phyloP scores from a whole-genome alignment of 2,888 invertebrate genomes.

The Imbricaverruca yamaguchii region DNA sequence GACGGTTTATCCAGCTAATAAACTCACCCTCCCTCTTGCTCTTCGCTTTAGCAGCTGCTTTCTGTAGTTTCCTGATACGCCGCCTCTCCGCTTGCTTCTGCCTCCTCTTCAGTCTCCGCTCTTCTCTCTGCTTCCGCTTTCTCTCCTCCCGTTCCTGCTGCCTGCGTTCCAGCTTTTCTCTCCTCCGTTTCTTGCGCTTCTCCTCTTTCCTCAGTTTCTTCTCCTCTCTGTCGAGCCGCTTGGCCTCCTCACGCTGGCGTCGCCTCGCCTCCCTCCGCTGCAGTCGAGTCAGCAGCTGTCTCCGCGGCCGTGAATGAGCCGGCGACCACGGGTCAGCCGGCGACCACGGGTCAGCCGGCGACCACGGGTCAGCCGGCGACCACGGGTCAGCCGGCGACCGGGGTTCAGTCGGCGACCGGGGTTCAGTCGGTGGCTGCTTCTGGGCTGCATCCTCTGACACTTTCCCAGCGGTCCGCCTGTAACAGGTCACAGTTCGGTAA shows the following conservation, averaged over 20 bases:
- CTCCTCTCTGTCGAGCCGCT: background rate
- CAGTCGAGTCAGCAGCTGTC: background rate
- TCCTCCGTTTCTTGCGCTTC: background rate
- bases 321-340: background rate
- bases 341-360: too few relatives aligned
- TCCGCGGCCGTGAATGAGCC: background rate
- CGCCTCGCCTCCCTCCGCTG: background rate
- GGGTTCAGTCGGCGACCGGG: too few relatives aligned
- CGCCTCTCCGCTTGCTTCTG: background rate
- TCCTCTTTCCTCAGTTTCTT: background rate
- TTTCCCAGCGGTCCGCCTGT: too few relatives aligned
- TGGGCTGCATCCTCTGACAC: too few relatives aligned
- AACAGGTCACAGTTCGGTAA: too few relatives aligned
- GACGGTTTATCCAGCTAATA: background rate
- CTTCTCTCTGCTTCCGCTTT: background rate
- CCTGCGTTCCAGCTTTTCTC: background rate
- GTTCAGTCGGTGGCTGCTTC: too few relatives aligned
- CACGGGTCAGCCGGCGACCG: too few relatives aligned
- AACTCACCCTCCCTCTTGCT: background rate
- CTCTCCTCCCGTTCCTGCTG: background rate
- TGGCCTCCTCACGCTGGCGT: background rate
- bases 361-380: too few relatives aligned
- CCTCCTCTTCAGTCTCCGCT: background rate
- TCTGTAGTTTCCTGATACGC: background rate
- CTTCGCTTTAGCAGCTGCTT: background rate